Evolutionary conservation across 2,888 invertebrate genomes (phyloP).

Genomic region (Luffia ferchaultella): DNA sequence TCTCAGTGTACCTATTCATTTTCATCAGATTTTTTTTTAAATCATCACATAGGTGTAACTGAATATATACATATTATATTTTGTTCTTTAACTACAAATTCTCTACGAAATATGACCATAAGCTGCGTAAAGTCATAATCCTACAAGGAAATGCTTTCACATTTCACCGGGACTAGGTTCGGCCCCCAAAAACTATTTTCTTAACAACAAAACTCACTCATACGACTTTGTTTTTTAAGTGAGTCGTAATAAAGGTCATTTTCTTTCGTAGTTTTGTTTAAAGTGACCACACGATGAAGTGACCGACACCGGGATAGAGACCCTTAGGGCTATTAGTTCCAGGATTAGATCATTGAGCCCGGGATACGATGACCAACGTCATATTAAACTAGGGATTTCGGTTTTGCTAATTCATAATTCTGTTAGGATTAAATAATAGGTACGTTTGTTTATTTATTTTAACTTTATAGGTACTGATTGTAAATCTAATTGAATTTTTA

Average conservation of each 20-base stretch:
- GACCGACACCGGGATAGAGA: neutral
- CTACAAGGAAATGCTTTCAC: slow-evolving; percentile 63
- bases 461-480: no score
- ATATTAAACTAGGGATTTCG: slow-evolving; percentile 24
- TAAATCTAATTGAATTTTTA: no score
- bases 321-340: slow-evolving; percentile 48
- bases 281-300: slow-evolving; percentile 2
- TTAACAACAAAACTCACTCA: slow-evolving; percentile 12
- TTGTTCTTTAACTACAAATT: no score
- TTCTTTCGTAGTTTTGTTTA: neutral
- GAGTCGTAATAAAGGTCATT: neutral
- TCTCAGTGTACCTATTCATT: no score
- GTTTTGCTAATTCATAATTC: neutral
- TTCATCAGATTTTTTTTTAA: no score
- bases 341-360: slow-evolving; percentile 54
- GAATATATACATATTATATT: no score
- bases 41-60: no score
- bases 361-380: slow-evolving; percentile 57
- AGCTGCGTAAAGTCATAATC: slow-evolving; percentile 55
- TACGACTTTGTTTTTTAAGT: neutral
- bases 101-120: neutral
- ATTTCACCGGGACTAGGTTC: slow-evolving; percentile 31
- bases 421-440: neutral
- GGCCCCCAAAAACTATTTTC: slow-evolving; percentile 44
- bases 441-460: no score